These are phyloP conservation scores for Apolygus lucorum DNA, from an alignment of 1,140 invertebrate genomes.

Conservation along the genomic window DNA sequence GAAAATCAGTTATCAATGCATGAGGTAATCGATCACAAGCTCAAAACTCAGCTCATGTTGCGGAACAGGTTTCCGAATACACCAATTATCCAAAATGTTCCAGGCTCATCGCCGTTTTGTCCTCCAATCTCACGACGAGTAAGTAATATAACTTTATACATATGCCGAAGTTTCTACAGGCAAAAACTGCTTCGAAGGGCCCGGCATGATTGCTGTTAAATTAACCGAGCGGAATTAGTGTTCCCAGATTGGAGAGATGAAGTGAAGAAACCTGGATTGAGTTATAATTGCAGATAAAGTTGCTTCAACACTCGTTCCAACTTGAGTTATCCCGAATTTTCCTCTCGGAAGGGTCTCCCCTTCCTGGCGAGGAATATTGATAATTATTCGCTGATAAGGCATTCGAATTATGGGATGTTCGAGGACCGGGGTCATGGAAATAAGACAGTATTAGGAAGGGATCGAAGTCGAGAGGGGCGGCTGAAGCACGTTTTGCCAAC, in stretches of 20 bases:
- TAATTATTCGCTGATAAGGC: constrained; percentile 11
- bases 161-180: not conserved
- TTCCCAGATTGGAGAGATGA: constrained; percentile 16
- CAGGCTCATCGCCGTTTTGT: too few relatives aligned
- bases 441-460: not conserved
- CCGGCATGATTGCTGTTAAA: not conserved
- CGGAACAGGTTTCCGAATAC: too few relatives aligned
- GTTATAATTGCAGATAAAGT: constrained; percentile 15
- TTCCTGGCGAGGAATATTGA: not conserved
- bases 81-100: too few relatives aligned
- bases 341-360: not conserved
- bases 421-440: not conserved
- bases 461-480: not conserved
- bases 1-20: too few relatives aligned
- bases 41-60: too few relatives aligned
- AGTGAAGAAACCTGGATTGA: constrained; percentile 16
- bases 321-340: constrained; percentile 15
- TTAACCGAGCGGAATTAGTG: constrained; percentile 10
- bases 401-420: constrained; percentile 6
- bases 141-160: not conserved
- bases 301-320: constrained; percentile 11
- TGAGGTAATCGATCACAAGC: too few relatives aligned
- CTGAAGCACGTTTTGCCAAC: not conserved
- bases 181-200: not conserved
- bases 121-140: not conserved